Base-by-base conservation (phyloP, 2,113 vertebrate genomes). In the Tragelaphus scriptus region DNA sequence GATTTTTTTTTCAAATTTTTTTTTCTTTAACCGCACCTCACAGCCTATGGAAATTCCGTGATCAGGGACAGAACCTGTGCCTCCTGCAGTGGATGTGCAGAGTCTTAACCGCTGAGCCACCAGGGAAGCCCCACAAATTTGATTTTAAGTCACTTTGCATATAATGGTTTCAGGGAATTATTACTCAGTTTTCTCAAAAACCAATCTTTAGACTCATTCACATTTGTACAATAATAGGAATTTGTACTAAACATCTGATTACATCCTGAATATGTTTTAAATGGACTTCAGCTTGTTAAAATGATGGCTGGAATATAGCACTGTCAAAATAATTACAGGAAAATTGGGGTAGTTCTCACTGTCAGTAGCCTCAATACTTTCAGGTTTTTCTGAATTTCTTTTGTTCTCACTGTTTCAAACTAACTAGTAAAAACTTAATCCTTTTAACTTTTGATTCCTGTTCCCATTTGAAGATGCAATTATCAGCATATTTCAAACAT, bases 111-210 rank as follows among this genome's bases (percentile, higher is more conserved):
- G 1, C 71, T 44, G 71, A 44, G 36, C 71, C 11, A 77, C 3
- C 21, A 77, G 36, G 71, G 5, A 77, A 44, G 71, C 7, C 36
- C 36, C 71, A 77, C 36, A 77, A 25, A 26, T 77, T 44, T 44
- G 71, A 77, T 44, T 44, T 77, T 7, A 53, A n/a, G 59, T 79
- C 51, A 9, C 25, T 56, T 95, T 59, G 86, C 90, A 94, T 71
- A 90, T 58, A 75, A 63, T 28, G 3, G 12, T 79, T 96, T 94
- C 11, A 63, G 61, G 36, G 14, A 85, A 44, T 87, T 56, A 75
- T 36, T 96, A n/a, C 17, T 95, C 40, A 65, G 25, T 92, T 89
- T 94, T 90, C 80, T 89, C 40, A 71, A 88, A 97, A 90, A 85
- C 6, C 17, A 89, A 89, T 6, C 23, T 94, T 89, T 40, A 95